phyloP scores from a whole-genome alignment of 2,888 invertebrate species.

The Beris chalybata region DNA sequence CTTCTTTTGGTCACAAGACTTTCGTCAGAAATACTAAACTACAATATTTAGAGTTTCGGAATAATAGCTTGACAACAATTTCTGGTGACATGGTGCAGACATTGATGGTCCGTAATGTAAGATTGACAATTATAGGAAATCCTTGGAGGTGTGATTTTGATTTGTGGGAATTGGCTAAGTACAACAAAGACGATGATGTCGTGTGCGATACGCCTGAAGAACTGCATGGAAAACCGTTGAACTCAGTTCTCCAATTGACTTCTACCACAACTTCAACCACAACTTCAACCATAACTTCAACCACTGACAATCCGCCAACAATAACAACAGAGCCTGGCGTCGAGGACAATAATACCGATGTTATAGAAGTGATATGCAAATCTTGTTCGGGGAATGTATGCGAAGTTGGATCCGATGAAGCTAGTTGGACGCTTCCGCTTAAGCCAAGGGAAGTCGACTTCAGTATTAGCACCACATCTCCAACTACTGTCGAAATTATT shows the following conservation, averaged over 20 bases:
- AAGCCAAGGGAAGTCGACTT: slow-evolving; percentile 30
- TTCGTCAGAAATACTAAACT: neutral
- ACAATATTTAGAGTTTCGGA: neutral
- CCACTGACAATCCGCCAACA: neutral
- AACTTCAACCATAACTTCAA: neutral
- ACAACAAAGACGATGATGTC: neutral
- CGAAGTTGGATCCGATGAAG: neutral
- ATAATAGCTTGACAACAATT: neutral
- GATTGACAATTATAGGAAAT: neutral
- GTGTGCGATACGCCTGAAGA: slow-evolving; percentile 12
- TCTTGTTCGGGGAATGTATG: neutral
- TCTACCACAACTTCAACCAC: neutral
- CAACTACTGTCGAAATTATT: slow-evolving; percentile 42
- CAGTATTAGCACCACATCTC: slow-evolving; percentile 41
- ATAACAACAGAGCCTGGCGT: neutral
- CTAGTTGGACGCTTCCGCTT: neutral
- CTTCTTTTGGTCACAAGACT: neutral
- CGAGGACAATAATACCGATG: too few relatives aligned
- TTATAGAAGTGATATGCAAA: neutral
- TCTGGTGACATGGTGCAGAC: neutral
- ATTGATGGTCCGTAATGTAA: neutral
- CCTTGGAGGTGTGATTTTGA: slow-evolving; percentile 14
- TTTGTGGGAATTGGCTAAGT: neutral
- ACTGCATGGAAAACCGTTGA: neutral
- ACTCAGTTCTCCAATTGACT: neutral